Percentiles rank a stretch among this genome's conserved stretches.
Conservation (phyloP, 1,140 invertebrate genomes). For the Hyposmocoma kahamanoa region DNA sequence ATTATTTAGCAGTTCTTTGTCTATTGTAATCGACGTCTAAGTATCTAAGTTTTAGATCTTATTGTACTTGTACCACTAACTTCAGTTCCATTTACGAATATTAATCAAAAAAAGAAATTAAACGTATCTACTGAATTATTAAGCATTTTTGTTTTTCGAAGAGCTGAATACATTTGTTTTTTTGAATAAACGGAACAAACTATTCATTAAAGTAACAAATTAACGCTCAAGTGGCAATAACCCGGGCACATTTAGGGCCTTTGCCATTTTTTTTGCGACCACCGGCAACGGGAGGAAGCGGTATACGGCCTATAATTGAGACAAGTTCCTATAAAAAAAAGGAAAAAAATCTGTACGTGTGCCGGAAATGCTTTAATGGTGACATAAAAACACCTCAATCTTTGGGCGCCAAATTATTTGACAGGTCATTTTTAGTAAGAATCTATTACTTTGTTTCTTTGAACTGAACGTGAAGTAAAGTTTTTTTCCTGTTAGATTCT, state of each 20-base stretch:
- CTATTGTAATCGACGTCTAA: no score
- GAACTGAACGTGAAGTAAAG: no score
- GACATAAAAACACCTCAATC: conserved; percentile 26
- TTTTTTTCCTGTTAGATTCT: no score
- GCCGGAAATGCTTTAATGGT: conserved; percentile 37
- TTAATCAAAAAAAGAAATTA: no score
- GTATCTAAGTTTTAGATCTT: no score
- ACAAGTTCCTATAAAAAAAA: conserved; percentile 16
- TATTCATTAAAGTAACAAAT: conserved; percentile 11
- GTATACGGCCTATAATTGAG: conserved; percentile 45
- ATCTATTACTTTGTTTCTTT: no score
- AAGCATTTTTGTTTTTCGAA: no score
- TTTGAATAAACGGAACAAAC: background rate
- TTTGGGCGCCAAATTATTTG: conserved; percentile 50
- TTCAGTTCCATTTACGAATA: no score
- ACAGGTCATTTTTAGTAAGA: conserved; percentile 26
- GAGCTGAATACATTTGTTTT: background rate
- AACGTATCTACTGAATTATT: no score
- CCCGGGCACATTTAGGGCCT: background rate
- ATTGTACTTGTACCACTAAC: no score
- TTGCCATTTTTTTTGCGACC: conserved; percentile 25
- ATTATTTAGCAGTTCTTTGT: no score
- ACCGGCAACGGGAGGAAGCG: conserved; percentile 37
- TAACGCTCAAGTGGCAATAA: background rate
- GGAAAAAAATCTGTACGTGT: conserved; percentile 17